Conservation (phyloP, 2,888 invertebrate genomes). For the Mystacides longicornis region DNA sequence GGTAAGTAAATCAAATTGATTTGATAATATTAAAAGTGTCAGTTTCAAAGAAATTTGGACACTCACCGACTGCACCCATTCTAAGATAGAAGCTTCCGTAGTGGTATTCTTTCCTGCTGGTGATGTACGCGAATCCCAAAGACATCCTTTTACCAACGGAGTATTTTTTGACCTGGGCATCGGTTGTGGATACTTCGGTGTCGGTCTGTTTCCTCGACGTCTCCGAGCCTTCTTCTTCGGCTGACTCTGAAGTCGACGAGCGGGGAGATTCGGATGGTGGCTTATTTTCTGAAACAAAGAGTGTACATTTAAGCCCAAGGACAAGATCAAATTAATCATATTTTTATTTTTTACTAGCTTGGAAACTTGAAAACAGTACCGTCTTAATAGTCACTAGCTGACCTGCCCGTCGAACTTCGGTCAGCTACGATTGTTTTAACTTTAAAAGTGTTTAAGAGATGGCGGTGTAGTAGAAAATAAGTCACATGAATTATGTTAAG, state of each 20-base stretch:
- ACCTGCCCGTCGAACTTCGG: too few species aligned
- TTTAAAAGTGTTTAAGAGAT: too few species aligned
- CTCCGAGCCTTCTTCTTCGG: constrained; percentile 46
- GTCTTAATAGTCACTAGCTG: too few species aligned
- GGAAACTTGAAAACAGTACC: too few species aligned
- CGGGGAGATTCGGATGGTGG: constrained; percentile 44
- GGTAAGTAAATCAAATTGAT: too few species aligned
- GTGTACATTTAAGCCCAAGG: too few species aligned
- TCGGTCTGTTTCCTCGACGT: constrained; percentile 32
- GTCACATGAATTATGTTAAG: too few species aligned
- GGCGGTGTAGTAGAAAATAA: too few species aligned
- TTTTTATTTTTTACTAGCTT: too few species aligned
- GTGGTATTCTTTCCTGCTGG: constrained; percentile 59
- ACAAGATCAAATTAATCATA: too few species aligned
- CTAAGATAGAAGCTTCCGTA: constrained; percentile 89
- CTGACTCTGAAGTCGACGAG: constrained; percentile 52
- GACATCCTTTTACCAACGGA: constrained; percentile 45
- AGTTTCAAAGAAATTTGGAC: constrained; percentile 29
- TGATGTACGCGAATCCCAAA: constrained; percentile 43
- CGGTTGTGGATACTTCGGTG: constrained; percentile 28
- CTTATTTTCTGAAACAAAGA: constrained; percentile 12
- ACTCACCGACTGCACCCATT: constrained; percentile 84
- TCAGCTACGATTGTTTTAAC: too few species aligned
- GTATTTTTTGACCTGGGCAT: constrained; percentile 36
- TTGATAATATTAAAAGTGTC: too few species aligned